Evolutionary conservation across 1,140 invertebrate genomes (phyloP), one percentile per base, ranked within the genome.

Genomic region (Drosophila neocordata): DNA sequence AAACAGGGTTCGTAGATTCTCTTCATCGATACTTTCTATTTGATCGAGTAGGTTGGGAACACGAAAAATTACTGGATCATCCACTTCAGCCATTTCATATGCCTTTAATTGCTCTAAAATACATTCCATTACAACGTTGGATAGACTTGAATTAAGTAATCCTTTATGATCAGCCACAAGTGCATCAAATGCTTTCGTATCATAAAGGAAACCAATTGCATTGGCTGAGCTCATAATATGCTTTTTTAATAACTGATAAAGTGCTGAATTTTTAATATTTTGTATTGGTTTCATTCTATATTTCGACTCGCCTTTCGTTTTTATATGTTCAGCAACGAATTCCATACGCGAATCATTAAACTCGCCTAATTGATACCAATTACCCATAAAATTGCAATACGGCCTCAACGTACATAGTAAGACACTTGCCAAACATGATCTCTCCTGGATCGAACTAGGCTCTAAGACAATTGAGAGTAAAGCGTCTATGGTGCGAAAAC

Each of bases 361-460:
- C 0, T 66, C 35, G 7, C 77, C 78, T 2, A 41, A 11, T 6
- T 35, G 20, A 77, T 77, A 80, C 77, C 67, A 79, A 11, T 18
- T 63, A 22, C 75, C 68, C 20, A 80, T 12, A 8, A 65, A 65
- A 0, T 53, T 44, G 13, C 77, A 80, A 13, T 56, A 62, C 1
- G 63, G 61, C n/a, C 38, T 44, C 52, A 80, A n/a, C 13, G 65
- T 56, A 1, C 75, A 65, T 8, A 80, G 18, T 13, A 76, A 13
- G 1, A 55, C 1, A 6, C 18, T 58, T 72, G 1, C 0, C 15
- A 18, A 18, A 4, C 41, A 8, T 11, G 2, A 9, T 20, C n/a
- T 48, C 8, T 3, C 1, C 9, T 0, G 9, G 58, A 38, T 0
- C 44, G 64, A 18, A 24, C 34, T 5, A 44, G 9, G 4, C 27